Base-by-base conservation (phyloP, 1,140 invertebrate genomes). In the Brachionus manjavacas region DNA sequence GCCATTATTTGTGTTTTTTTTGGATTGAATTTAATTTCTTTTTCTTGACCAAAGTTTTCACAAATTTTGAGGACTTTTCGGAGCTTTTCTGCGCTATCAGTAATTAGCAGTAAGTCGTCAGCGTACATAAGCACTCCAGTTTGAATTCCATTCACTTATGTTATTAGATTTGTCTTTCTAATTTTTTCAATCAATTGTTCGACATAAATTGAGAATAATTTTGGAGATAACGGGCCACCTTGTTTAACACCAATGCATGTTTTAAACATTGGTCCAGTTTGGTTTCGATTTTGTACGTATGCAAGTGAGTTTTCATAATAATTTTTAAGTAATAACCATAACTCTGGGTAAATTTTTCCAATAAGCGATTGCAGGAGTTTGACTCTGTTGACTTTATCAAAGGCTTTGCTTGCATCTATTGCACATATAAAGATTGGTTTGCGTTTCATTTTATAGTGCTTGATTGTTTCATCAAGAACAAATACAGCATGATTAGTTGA, bases 161-260 rank as follows among this genome's bases (percentile, higher is more conserved):
- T 72, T 72, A 72, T 35, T 28, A 39, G 35, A 35, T 39, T 35
- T 39, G 28, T 39, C 35, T 72, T 31, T 72, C 16, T 39, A 16
- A 72, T 72, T 25, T 28, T 23, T 14, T 68, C 25, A 25, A 68
- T 31, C 25, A 68, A 14, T 68, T 68, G 23, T 25, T 72, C 68
- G 68, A 35, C n/a, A 72, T 72, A 72, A 39, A 72, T 72, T 72
- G 23, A 68, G 14, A 68, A 68, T 68, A 68, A 68, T 68, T 68
- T 31, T 14, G 28, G 64, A 68, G 64, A 68, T 31, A 68, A 35
- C 16, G 55, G 64, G 2, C 64, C 64, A 28, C 64, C 64, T 28
- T 68, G 64, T 35, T 68, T 68, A 23, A 68, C 23, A 23, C 55
- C 64, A 25, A 25, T 23, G 23, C 23, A 28, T 68, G 64, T 68